Percentiles rank a stretch among this genome's conserved stretches.
These are phyloP conservation scores for Anguilla pacifica DNA, from an alignment of 2,797 vertebrate species.

Conservation along the genomic window DNA sequence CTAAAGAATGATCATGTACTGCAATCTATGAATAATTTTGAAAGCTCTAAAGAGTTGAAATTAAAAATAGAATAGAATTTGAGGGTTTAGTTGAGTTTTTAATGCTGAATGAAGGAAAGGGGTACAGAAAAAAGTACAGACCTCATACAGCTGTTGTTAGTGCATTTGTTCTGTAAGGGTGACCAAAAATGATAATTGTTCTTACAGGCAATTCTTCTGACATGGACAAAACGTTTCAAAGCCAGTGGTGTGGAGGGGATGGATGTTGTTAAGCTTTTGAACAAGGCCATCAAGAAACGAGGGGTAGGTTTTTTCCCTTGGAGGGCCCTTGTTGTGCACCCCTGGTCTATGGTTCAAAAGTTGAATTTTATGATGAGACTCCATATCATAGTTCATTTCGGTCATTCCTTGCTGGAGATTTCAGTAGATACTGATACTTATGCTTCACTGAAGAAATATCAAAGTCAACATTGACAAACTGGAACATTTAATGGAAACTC, in stretches of 20 bases:
- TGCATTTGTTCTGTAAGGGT: neutral
- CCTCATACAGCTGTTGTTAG: neutral
- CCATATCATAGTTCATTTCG: neutral
- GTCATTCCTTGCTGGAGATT: neutral
- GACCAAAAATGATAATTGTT: neutral
- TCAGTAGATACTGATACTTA: neutral
- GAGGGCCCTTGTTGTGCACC: too few relatives aligned
- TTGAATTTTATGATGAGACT: neutral
- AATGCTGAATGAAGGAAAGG: neutral
- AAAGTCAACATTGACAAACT: neutral
- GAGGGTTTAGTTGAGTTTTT: neutral
- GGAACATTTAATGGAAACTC: too few relatives aligned
- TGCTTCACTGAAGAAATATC: neutral
- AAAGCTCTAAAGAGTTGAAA: neutral
- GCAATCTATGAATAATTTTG: neutral
- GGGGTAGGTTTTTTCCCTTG: slow-evolving; percentile 73
- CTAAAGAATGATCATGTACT: neutral
- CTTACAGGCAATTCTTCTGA: slow-evolving; percentile 82
- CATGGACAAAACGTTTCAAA: slow-evolving; percentile 96
- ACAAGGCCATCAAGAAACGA: slow-evolving; percentile 94
- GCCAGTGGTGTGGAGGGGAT: slow-evolving; percentile 91
- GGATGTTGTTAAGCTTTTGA: slow-evolving; percentile 90
- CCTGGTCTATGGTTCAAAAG: neutral
- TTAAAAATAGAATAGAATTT: neutral
- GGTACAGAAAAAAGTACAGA: too few relatives aligned